Base-by-base conservation (phyloP, 2,113 vertebrate species). In the Myiozetetes cayanensis region DNA sequence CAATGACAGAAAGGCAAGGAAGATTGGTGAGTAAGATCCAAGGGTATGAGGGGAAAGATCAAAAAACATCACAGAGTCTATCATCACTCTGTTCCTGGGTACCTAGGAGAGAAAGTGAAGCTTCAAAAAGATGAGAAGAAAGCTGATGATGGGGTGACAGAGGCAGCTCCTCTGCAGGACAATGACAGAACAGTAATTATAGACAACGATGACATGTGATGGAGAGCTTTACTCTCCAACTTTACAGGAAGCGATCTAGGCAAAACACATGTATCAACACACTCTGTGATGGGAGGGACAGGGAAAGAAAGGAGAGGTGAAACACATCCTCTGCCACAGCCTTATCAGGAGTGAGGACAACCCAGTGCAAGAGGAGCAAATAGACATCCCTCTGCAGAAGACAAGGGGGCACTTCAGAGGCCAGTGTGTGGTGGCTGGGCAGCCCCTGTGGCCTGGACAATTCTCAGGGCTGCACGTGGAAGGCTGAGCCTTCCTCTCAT, bases 111-210 rank as follows among this genome's bases (percentile, higher is more conserved):
- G 90, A 94, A 92, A 92, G 76, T 24, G 79, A 76, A 83, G 61
- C 80, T 65, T 97, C 92, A 96, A 95, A 96, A 90, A 88, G 86
- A 78, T 63, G 88, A 93, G 95, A 95, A 94, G 85, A 72, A 93
- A 94, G 78, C 71, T 50, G 89, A 44, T 35, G 43, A 43, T 58
- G 39, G 71, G 70, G 79, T 87, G 79, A 76, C 67, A 94, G 62
- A 83, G 89, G 73, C 85, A 52, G 87, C 67, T 85, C 41, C 67
- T 94, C 80, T 85, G 52, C 87, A 76, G 92, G 91, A 94, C 95
- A 89, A 65, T 73, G 94, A 95, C 52, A 84, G 80, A 96, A 87
- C 88, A 62, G 86, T 92, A 94, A 96, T 96, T 97, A 93, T 9
- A 96, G 93, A 84, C 92, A 96, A 78, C 0, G 41, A 72, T 92